Evolutionary conservation across 2,113 vertebrate species (phyloP), one percentile per base, ranked within the genome.

Genomic region (Connochaetes taurinus): DNA sequence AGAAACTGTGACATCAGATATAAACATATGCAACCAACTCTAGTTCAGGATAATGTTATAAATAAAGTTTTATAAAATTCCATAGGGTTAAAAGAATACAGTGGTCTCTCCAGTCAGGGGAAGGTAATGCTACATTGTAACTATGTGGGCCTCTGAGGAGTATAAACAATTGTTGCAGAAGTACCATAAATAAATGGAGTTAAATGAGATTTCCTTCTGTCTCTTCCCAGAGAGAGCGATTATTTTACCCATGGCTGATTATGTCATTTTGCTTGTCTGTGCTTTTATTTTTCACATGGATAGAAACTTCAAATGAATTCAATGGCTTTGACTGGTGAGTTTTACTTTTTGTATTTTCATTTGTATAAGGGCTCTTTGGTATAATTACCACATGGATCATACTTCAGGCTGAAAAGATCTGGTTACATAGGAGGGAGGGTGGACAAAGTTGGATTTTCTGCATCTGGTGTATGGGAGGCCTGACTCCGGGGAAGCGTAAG

Each of bases 271-370:
- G 99, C 97, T n/a, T 99, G 55, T 99, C 99, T 94, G 98, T 99
- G 87, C 12, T 99, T 93, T 99, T 99, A 90, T 98, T 99, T 53
- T 99, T 99, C 96, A 98, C 99, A 90, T 99, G 99, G 99, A 98
- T 98, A 47, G 99, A 99, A 98, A 99, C 99, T 0, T 99, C 99
- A 98, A 99, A 99, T 33, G 99, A 99, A 98, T 99, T 99, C 98
- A 98, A 99, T 9, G 98, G 99, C 98, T 99, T 99, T 98, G 99
- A 99, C 98, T 99, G 99, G 99, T 99, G 97, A 98, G 99, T 98
- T 71, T 40, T 14, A 40, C 71, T 8, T 92, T 98, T 86, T 95
- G 1, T 45, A 71, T 76, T 97, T 98, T 93, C 67, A 50, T 95
- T 94, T 96, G 21, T 74, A 5, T 90, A 92, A 55, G 52, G 60